Evolutionary conservation across 2,888 invertebrate species (phyloP).

Genomic region (Caenorhabditis sp.): DNA sequence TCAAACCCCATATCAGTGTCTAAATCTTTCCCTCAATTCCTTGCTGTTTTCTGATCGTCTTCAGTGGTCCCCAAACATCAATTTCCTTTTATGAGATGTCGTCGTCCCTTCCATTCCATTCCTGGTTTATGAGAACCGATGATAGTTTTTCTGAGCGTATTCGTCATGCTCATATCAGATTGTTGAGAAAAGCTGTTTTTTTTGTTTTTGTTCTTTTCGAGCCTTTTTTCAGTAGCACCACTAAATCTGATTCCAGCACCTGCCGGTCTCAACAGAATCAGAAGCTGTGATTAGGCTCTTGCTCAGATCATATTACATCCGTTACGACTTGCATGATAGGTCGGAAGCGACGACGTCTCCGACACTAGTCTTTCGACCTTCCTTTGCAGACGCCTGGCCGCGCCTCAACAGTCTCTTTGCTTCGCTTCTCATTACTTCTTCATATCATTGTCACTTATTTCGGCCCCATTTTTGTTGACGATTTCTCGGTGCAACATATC

Average conservation of each 20-base stretch:
- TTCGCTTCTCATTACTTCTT: slow-evolving; percentile 9
- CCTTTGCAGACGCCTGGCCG: background rate
- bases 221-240: background rate
- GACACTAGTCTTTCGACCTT: slow-evolving; percentile 9
- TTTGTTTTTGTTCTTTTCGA: slow-evolving; percentile 1
- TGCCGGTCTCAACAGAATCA: too few species aligned
- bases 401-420: slow-evolving; percentile 19
- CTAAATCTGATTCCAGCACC: slow-evolving; percentile 7
- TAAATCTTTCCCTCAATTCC: background rate
- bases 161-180: slow-evolving; percentile 5
- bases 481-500: slow-evolving; percentile 3
- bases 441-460: slow-evolving; percentile 24
- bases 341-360: background rate
- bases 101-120: background rate
- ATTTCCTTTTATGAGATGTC: background rate
- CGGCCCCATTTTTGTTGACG: slow-evolving; percentile 19
- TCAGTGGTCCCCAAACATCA: background rate
- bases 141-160: too few species aligned
- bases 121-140: slow-evolving; percentile 3
- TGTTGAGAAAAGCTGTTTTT: slow-evolving; percentile 13
- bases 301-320: slow-evolving; percentile 10
- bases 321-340: slow-evolving; percentile 4
- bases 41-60: background rate
- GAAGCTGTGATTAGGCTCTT: background rate
- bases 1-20: background rate